These are phyloP conservation scores for Drosophila ambigua DNA, from an alignment of 1,140 invertebrate genomes.

Conservation along the genomic window DNA sequence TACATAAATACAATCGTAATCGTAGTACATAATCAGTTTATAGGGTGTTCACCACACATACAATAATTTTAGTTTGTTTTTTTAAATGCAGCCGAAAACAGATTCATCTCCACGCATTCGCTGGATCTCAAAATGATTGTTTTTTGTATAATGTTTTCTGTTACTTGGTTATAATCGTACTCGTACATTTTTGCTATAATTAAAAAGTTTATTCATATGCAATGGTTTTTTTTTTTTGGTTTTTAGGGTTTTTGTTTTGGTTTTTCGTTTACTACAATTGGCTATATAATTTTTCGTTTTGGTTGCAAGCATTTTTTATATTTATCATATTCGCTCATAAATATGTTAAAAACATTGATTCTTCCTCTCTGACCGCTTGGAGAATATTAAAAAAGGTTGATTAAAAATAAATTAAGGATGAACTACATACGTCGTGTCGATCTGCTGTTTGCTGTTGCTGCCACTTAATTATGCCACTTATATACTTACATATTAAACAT, in stretches of 20 bases:
- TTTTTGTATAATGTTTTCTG: slow-evolving; percentile 30
- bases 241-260: slow-evolving; percentile 12
- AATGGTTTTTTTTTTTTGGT: slow-evolving; percentile 35
- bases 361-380: slow-evolving; percentile 3
- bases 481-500: slow-evolving; percentile 76
- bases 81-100: slow-evolving; percentile 78
- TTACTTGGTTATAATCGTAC: slow-evolving; percentile 36
- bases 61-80: slow-evolving; percentile 42
- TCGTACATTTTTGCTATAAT: slow-evolving; percentile 60
- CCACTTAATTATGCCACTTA: slow-evolving; percentile 71
- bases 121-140: slow-evolving; percentile 57
- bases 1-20: slow-evolving; percentile 78
- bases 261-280: slow-evolving; percentile 62
- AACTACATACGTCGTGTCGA: slow-evolving; percentile 23
- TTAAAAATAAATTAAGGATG: slow-evolving; percentile 36
- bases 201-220: slow-evolving; percentile 60
- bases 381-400: slow-evolving; percentile 21
- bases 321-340: slow-evolving; percentile 42
- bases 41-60: slow-evolving; percentile 44
- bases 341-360: slow-evolving; percentile 39
- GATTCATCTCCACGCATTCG: slow-evolving; percentile 46
- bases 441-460: slow-evolving; percentile 44
- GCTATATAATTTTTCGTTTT: slow-evolving; percentile 63
- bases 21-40: slow-evolving; percentile 75
- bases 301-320: slow-evolving; percentile 47